Evolutionary conservation across 2,797 vertebrate genomes (phyloP), one percentile per base, ranked within the genome.

Genomic region (Anguilla megastoma): DNA sequence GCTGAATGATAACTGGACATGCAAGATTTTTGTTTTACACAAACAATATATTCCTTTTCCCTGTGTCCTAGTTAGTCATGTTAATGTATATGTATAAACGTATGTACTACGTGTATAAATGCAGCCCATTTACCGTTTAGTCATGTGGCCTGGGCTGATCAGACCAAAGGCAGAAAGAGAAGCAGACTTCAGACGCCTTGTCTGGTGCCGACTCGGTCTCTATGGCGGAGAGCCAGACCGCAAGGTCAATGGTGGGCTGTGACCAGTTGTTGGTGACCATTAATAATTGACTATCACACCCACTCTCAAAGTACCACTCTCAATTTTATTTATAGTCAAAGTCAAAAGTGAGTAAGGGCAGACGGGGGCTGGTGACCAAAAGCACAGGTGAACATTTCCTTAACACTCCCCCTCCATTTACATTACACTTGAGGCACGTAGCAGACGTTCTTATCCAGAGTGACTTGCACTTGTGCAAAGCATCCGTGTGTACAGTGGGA

Each of bases 211-310:
- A 36, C 36, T 21, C 36, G 41, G 2, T 7, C 24, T 50, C 21
- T 9, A 0, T 82, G 79, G 58, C 45, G 9, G 24, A 48, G 86
- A 63, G 80, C 41, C 18, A 79, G 24, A 45, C 30, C 16, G 1
- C 86, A 87, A 84, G 58, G 76, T 84, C 36, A 87, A 18, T 48
- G 36, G 30, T 24, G 41, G 45, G 12, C 45, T 84, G 9, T 41
- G 30, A 74, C 48, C 87, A 12, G 56, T 45, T 30, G 63, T 63
- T 52, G 41, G 48, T 48, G 58, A 69, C 48, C n/a, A 69, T 86
- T 69, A 85, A 85, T 76, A 48, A 86, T 27, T 74, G n/a, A 54
- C 83, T 30, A 58, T 21, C 8, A 4, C 21, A 45, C 56, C 48
- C 21, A 30, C 18, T 21, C 45, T 83, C 12, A 84, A 74, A 85